Conservation (phyloP, 64 coral and sea anemone genomes). For the Pocillopora verrucosa region DNA sequence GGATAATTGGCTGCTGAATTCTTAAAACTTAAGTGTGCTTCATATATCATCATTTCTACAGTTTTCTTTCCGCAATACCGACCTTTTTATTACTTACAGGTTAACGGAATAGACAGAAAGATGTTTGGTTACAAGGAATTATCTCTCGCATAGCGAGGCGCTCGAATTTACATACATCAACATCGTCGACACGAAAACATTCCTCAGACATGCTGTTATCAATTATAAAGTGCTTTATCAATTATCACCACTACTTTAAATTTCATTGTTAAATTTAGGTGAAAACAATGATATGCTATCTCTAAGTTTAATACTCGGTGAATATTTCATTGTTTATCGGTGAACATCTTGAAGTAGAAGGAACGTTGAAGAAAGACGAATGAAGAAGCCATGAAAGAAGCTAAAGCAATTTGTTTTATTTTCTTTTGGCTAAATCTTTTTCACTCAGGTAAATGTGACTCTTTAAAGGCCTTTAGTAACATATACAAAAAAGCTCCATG, state of each 20-base stretch:
- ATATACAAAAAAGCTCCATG: neutral
- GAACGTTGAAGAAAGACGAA: neutral
- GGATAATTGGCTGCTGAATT: neutral
- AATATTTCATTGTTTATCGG: neutral
- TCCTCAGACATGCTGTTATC: no score
- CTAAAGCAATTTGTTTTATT: neutral
- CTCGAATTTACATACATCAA: no score
- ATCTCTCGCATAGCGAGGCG: no score
- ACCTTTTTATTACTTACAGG: no score
- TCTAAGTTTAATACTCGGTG: neutral
- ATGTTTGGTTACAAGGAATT: no score
- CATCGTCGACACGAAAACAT: no score
- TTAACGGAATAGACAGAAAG: no score
- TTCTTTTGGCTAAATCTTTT: neutral
- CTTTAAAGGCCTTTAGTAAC: neutral
- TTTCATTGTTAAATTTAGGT: neutral
- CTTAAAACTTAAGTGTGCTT: neutral
- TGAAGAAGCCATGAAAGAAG: neutral
- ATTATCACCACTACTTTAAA: neutral
- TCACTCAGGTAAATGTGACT: conserved; percentile 15
- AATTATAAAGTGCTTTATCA: neutral
- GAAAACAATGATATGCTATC: neutral
- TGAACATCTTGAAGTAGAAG: neutral
- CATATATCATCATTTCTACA: neutral
- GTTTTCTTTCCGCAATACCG: no score